Evolutionary conservation across 2,113 vertebrate genomes (phyloP), one percentile per base, ranked within the genome.

Genomic region (Gobiocypris rarus): DNA sequence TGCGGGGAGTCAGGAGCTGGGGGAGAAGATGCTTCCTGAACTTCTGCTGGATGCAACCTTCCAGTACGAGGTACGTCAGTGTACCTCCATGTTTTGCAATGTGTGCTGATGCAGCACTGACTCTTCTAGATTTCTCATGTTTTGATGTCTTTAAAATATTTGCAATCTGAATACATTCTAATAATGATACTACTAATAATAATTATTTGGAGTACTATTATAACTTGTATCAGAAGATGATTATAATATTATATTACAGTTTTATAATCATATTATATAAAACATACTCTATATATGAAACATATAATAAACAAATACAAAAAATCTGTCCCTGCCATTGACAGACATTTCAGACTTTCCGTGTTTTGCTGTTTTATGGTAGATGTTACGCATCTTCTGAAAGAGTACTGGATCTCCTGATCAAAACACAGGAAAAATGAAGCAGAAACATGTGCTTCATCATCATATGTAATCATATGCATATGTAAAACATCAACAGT

Each of bases 41-140:
- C 92, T 96, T 85, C 93, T 98, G 75, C 91, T 91, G 24, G 92
- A 93, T 9, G 95, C 96, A 43, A 89, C 93, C 14, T 97, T 98
- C 89, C 93, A 92, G 61, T 95, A 96, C 89, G 95, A 98, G 97
- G 97, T 97, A 93, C 6, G 93, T 61, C 75, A 17, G 14, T 34
- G 11, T 13, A 48, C 38, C 11, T 43, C 19, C 14, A 9, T 75
- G 26, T 52, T 52, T 41, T 74, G 3, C 43, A 17, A 9, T 15
- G 9, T 5, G 11, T 45, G 28, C 61, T 54, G 9, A 38, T 67
- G 63, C 31, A 38, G 31, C 31, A 3, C 17, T 9, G 28, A 31
- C 7, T 67, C 9, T 19, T 67, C 17, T 67, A 31, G 61, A n/a
- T 17, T 65, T 65, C 1, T 65, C 63, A 67, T 19, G 28, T 34